phyloP scores from a whole-genome alignment of 2,888 invertebrate species.

The Acrobasis suavella region DNA sequence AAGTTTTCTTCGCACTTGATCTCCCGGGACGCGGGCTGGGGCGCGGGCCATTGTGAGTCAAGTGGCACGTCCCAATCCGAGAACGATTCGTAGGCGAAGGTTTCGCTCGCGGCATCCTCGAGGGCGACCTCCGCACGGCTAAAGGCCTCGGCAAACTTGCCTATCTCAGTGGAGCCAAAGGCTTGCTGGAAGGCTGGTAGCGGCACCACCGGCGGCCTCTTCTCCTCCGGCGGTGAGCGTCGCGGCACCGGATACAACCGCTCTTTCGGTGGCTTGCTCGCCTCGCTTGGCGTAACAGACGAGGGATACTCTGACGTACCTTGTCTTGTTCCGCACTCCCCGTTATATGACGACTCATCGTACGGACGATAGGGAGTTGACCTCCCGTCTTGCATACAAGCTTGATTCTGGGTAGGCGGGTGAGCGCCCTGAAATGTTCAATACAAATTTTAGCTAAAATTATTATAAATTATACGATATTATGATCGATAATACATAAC shows the following conservation, averaged over 20 bases:
- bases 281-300: conserved; percentile 43
- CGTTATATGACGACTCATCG: conserved; percentile 58
- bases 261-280: conserved; percentile 44
- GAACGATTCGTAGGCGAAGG: conserved; percentile 67
- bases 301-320: conserved; percentile 50
- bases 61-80: conserved; percentile 69
- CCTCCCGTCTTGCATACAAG: conserved; percentile 63
- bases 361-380: conserved; percentile 66
- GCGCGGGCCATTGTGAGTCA: conserved; percentile 64
- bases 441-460: not conserved
- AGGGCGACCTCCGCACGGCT: conserved; percentile 81
- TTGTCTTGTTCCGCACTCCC: conserved; percentile 48
- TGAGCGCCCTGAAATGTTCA: conserved; percentile 56
- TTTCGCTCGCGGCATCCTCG: conserved; percentile 62
- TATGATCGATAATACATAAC: not conserved
- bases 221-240: conserved; percentile 60
- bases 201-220: conserved; percentile 79
- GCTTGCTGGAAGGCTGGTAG: conserved; percentile 92
- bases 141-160: conserved; percentile 90
- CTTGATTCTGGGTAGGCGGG: conserved; percentile 54
- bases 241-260: conserved; percentile 49
- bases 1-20: conserved; percentile 77
- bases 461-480: not conserved
- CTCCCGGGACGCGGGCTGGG: conserved; percentile 64
- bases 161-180: conserved; percentile 92